A percentile compares a stretch with the other conserved stretches of the same genome.
Evolutionary conservation across 2,888 invertebrate species (phyloP).

Genomic region (Andrena hattorfiana): DNA sequence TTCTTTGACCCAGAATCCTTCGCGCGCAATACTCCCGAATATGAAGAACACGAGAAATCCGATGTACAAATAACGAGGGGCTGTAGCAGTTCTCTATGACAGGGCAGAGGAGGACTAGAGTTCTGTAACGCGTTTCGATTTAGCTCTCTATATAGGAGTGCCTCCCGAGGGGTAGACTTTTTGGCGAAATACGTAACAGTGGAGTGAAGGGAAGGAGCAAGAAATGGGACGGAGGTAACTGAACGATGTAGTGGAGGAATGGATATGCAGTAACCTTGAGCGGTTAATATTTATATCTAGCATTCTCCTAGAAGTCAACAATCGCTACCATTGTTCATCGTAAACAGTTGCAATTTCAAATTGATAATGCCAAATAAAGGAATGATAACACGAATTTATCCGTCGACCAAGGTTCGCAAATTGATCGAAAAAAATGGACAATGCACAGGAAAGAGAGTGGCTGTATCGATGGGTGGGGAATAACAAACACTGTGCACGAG

Average conservation of each 20-base stretch:
- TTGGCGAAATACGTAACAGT: neutral
- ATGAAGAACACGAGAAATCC: conserved; percentile 5
- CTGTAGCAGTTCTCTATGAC: conserved; percentile 6
- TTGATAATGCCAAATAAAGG: no score
- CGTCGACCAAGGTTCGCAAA: no score
- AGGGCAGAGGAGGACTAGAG: neutral
- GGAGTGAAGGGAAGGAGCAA: no score
- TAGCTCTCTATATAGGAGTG: neutral
- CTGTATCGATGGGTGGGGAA: conserved; percentile 1
- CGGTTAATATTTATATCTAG: no score
- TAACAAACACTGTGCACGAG: conserved; percentile 42
- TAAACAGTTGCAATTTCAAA: no score
- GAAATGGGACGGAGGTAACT: no score
- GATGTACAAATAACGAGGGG: conserved; percentile 16
- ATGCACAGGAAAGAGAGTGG: neutral
- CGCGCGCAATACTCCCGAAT: conserved; percentile 24
- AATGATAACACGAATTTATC: no score
- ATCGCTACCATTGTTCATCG: no score
- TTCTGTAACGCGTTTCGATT: neutral
- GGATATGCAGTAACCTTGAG: no score
- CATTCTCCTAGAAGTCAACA: no score
- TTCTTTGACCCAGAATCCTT: conserved; percentile 54
- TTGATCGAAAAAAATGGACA: neutral
- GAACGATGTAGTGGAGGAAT: no score
- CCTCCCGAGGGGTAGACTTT: neutral